Percentiles rank a stretch among this genome's conserved stretches.
Conservation (phyloP, 2,888 invertebrate genomes). For the Lithophane socia region DNA sequence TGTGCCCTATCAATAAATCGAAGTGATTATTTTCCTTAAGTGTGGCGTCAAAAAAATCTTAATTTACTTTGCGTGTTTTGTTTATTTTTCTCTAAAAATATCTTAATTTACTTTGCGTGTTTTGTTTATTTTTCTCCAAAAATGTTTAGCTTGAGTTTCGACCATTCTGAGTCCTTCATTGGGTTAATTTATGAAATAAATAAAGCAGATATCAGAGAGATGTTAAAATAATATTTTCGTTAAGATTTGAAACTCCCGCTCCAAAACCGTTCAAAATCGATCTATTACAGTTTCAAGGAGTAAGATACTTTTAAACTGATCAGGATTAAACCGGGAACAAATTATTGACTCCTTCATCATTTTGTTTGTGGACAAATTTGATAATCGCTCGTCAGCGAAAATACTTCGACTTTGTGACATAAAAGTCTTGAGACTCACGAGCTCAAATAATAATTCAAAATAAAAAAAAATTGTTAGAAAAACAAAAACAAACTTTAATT, state of each 20-base stretch:
- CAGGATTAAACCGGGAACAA: too few species aligned
- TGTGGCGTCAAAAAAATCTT: not conserved
- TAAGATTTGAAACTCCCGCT: not conserved
- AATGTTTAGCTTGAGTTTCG: not conserved
- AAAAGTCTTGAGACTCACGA: too few species aligned
- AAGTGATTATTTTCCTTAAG: not conserved
- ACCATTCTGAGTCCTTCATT: slow-evolving; percentile 22
- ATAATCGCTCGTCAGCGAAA: not conserved
- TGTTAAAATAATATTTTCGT: not conserved
- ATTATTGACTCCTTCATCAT: not conserved
- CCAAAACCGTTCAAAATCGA: not conserved
- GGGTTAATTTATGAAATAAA: not conserved
- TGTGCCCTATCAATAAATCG: not conserved
- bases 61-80: not conserved
- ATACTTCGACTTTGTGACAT: not conserved
- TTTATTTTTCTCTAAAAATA: not conserved
- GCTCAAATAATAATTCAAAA: not conserved
- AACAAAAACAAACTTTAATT: not conserved
- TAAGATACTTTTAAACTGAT: too few species aligned
- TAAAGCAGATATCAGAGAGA: not conserved
- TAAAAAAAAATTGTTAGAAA: not conserved
- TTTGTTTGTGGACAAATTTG: too few species aligned
- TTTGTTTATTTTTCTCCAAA: not conserved
- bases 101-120: not conserved
- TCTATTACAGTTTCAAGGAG: too few species aligned